These are phyloP conservation scores for Drosophila malerkotliana DNA, from an alignment of 1,140 invertebrate species.

Conservation along the genomic window DNA sequence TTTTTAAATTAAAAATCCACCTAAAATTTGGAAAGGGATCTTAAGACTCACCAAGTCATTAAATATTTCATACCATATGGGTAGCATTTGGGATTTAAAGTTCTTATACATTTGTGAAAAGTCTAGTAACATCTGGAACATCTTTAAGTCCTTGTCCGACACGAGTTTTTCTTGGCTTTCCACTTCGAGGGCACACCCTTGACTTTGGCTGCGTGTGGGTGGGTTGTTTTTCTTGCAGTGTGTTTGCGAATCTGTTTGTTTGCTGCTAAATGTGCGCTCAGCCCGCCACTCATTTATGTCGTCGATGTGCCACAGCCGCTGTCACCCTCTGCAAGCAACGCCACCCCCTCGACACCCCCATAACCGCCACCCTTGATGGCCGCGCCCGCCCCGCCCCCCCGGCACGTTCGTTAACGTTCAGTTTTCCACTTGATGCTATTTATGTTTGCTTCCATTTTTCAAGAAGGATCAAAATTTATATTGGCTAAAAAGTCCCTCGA, in stretches of 20 bases:
- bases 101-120: not conserved
- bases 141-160: conserved; percentile 5
- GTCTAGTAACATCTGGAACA: not conserved
- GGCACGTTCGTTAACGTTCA: conserved; percentile 75
- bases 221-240: conserved; percentile 20
- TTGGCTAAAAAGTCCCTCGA: conserved; percentile 81
- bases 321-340: conserved; percentile 28
- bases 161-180: conserved; percentile 21
- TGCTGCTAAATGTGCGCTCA: conserved; percentile 80
- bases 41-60: too few species aligned
- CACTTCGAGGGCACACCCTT: conserved; percentile 30
- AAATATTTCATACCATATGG: too few species aligned
- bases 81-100: too few species aligned
- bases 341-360: conserved; percentile 20
- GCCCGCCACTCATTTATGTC: conserved; percentile 81
- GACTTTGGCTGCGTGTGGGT: conserved; percentile 22
- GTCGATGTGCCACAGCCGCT: conserved; percentile 73
- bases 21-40: not conserved
- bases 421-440: conserved; percentile 82
- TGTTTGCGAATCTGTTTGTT: conserved; percentile 68
- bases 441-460: conserved; percentile 82
- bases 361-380: conserved; percentile 1
- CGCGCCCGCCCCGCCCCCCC: conserved; percentile 1
- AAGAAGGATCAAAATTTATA: conserved; percentile 83
- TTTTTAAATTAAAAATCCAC: not conserved